Evolutionary conservation across 2,888 invertebrate species (phyloP).

Genomic region (Conus canariensis): DNA sequence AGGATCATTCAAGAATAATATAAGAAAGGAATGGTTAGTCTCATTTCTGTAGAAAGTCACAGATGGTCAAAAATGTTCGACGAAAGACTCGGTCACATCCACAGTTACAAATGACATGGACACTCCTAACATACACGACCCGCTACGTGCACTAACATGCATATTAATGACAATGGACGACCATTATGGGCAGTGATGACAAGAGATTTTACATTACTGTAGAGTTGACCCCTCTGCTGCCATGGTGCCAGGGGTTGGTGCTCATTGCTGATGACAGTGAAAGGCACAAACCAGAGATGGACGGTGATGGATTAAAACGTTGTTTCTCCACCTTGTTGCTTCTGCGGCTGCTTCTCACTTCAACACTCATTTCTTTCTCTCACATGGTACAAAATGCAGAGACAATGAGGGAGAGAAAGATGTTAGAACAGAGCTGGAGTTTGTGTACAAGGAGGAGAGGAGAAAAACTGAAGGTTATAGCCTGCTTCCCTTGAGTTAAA

Average conservation of each 20-base stretch:
- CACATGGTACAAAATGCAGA: no score
- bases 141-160: neutral
- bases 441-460: no score
- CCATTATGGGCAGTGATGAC: slow-evolving; percentile 1
- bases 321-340: neutral
- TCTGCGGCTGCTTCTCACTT: neutral
- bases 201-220: neutral
- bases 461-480: no score
- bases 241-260: no score
- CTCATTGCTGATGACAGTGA: neutral
- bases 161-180: neutral
- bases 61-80: neutral
- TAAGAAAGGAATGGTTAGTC: neutral
- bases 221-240: neutral
- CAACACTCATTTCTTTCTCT: no score
- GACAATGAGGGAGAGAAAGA: no score
- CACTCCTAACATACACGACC: neutral
- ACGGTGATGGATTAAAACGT: neutral
- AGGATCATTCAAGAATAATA: no score
- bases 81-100: neutral
- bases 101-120: neutral
- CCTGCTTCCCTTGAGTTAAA: no score
- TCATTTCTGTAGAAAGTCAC: neutral
- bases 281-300: slow-evolving; percentile 16
- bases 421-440: no score